Evolutionary conservation across 2,797 vertebrate species (phyloP).

Genomic region (Odontamblyopus rebecca): DNA sequence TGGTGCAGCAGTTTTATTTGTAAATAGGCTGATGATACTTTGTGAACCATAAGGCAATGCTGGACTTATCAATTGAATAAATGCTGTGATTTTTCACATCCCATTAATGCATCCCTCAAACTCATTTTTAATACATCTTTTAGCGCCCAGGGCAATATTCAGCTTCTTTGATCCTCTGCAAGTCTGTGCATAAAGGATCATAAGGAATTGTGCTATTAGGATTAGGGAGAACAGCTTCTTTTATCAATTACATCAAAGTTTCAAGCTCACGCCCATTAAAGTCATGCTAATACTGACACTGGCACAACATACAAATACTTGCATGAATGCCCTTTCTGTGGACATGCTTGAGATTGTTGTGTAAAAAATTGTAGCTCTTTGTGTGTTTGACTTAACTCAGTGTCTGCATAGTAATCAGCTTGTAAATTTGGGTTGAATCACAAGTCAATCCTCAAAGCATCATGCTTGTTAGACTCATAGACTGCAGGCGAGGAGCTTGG

Average conservation of each 20-base stretch:
- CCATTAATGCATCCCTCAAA: slow-evolving; percentile 78
- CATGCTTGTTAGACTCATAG: slow-evolving; percentile 72
- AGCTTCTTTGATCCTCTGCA: slow-evolving; percentile 80
- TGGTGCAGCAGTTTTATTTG: slow-evolving; percentile 56
- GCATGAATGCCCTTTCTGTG: slow-evolving; percentile 51
- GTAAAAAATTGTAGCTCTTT: slow-evolving; percentile 62
- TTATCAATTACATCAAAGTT: slow-evolving; percentile 84
- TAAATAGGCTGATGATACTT: slow-evolving; percentile 48
- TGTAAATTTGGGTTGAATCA: slow-evolving; percentile 76
- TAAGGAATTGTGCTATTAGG: slow-evolving; percentile 81
- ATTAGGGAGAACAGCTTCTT: slow-evolving; percentile 76
- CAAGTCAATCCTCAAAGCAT: slow-evolving; percentile 76
- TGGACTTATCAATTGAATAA: slow-evolving; percentile 73
- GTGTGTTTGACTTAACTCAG: slow-evolving; percentile 55
- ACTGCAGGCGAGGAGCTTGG: slow-evolving; percentile 62
- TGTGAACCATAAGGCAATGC: slow-evolving; percentile 62
- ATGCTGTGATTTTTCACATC: slow-evolving; percentile 73
- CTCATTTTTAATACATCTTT: slow-evolving; percentile 79
- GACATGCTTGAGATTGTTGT: slow-evolving; percentile 64
- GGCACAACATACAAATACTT: slow-evolving; percentile 41
- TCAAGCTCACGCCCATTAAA: slow-evolving; percentile 73
- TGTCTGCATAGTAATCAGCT: slow-evolving; percentile 71
- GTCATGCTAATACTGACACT: slow-evolving; percentile 44
- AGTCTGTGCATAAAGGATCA: slow-evolving; percentile 83
- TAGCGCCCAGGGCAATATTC: slow-evolving; percentile 73